phyloP scores from a whole-genome alignment of 2,113 vertebrate genomes.

The Amphilophus citrinellus region DNA sequence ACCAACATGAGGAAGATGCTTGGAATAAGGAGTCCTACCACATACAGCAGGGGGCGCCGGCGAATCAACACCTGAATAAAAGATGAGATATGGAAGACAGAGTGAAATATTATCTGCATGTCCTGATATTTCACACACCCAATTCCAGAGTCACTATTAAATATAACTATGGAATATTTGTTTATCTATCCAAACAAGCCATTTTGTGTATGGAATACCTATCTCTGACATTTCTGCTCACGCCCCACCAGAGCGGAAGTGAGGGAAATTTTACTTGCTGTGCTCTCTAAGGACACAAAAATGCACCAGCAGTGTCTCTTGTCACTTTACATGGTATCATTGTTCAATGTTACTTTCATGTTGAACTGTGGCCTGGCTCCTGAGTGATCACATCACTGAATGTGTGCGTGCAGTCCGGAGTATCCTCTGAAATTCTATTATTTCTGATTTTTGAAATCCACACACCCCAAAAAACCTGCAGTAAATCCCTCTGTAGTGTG shows the following conservation, averaged over 20 bases:
- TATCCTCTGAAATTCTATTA: background rate
- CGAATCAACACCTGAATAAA: conserved; percentile 85
- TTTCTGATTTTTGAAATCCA: background rate
- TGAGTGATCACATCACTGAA: background rate
- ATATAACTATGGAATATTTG: background rate
- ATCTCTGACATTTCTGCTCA: background rate
- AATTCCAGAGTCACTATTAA: background rate
- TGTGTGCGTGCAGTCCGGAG: background rate
- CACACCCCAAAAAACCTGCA: background rate
- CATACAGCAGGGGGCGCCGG: conserved; percentile 85
- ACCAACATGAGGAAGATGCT: conserved; percentile 89
- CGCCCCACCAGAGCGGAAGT: background rate
- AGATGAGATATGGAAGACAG: background rate
- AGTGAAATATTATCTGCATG: background rate
- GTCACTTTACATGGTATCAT: background rate
- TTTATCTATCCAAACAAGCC: background rate
- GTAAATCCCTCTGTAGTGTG: background rate
- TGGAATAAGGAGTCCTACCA: conserved; percentile 86
- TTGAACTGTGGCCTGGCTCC: background rate
- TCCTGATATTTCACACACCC: background rate
- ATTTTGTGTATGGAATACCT: background rate
- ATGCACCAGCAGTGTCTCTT: background rate
- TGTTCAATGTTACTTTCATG: background rate
- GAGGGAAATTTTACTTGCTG: fast-evolving
- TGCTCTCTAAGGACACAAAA: background rate